These are phyloP conservation scores for Deroplatys truncata DNA, from an alignment of 2,888 invertebrate genomes.

Conservation along the genomic window DNA sequence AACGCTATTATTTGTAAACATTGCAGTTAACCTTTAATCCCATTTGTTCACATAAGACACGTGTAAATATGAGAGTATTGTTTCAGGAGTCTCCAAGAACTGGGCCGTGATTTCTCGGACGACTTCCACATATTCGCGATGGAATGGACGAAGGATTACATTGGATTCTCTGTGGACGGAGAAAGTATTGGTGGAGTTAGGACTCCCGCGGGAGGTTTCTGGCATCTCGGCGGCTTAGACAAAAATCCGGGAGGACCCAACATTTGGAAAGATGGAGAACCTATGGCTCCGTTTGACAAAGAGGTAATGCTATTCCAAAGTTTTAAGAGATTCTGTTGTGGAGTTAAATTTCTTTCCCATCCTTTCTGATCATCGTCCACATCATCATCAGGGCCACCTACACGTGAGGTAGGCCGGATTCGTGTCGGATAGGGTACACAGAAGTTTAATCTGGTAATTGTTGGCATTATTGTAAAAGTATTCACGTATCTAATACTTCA, in stretches of 20 bases:
- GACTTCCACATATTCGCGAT: conserved; percentile 37
- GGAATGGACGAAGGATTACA: conserved; percentile 36
- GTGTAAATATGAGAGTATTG: neutral
- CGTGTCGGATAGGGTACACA: too few species aligned
- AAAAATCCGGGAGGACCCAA: conserved; percentile 30
- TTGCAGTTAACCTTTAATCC: too few species aligned
- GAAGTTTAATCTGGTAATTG: too few species aligned
- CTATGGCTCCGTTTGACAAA: conserved; percentile 36
- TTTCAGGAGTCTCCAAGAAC: conserved; percentile 24
- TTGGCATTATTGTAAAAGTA: too few species aligned
- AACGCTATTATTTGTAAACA: too few species aligned
- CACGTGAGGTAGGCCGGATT: too few species aligned
- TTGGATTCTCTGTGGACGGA: conserved; percentile 27
- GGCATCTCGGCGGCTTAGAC: conserved; percentile 28
- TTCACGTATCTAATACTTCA: too few species aligned
- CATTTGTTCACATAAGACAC: too few species aligned
- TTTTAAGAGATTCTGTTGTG: too few species aligned
- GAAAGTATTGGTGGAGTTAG: conserved; percentile 17
- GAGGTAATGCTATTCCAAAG: conserved; percentile 13
- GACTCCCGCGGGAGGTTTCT: conserved; percentile 28
- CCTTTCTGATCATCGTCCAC: too few species aligned
- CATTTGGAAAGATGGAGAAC: conserved; percentile 34
- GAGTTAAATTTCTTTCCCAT: too few species aligned
- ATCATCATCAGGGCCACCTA: too few species aligned
- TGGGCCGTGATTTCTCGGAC: conserved; percentile 31